A percentile compares a stretch with the other conserved stretches of the same genome.
Evolutionary conservation across 2,888 invertebrate species (phyloP).

Genomic region (Agrotis ipsilon): DNA sequence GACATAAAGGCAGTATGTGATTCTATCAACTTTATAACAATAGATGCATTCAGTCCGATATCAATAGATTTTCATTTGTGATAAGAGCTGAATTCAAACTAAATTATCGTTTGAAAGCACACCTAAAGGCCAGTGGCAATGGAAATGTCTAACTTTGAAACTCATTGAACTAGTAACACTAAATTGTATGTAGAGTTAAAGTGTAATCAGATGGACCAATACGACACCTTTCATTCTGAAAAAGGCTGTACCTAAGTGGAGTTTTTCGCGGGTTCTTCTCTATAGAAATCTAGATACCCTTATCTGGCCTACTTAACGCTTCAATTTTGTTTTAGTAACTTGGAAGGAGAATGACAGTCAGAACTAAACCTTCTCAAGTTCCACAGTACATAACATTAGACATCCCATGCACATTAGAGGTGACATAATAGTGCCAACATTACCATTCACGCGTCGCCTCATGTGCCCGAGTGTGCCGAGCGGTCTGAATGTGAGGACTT

Average conservation of each 20-base stretch:
- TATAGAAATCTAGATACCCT: too few relatives aligned
- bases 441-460: conserved; percentile 40
- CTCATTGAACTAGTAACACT: neutral
- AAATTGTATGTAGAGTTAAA: neutral
- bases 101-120: neutral
- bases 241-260: too few relatives aligned
- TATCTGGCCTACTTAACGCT: too few relatives aligned
- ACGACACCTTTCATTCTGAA: neutral
- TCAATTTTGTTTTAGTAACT: too few relatives aligned
- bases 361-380: neutral
- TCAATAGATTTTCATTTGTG: neutral
- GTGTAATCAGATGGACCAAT: too few relatives aligned
- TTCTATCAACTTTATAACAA: conserved; percentile 24
- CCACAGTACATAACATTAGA: neutral
- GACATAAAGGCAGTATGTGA: conserved; percentile 17
- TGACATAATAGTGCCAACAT: conserved; percentile 24
- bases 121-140: neutral
- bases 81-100: neutral
- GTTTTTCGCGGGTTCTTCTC: too few relatives aligned
- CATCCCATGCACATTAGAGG: conserved; percentile 34
- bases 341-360: neutral
- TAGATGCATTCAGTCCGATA: neutral
- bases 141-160: neutral
- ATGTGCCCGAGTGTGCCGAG: conserved; percentile 12
- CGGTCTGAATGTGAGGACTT: conserved; percentile 53